Percentiles rank a stretch among this genome's conserved stretches.
Conservation (phyloP, 64 coral and sea anemone species). For the Dendrophyllia cribrosa region DNA sequence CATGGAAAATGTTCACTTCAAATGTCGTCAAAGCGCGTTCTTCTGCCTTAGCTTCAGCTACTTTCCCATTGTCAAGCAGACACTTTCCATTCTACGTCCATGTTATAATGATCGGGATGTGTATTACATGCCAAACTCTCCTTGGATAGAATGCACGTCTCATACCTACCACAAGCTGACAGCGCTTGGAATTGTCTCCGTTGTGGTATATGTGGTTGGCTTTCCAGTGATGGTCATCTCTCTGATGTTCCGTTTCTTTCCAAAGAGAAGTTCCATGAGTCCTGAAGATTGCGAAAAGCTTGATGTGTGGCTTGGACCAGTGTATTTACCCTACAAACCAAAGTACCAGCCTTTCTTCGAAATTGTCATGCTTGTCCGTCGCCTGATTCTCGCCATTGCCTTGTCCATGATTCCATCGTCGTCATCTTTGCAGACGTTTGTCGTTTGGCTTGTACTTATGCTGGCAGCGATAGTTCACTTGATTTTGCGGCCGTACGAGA, state of each 20-base stretch:
- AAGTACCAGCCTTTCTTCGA: conserved; percentile 38
- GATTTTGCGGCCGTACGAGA: background rate
- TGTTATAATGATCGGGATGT: conserved; percentile 19
- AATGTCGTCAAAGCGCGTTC: conserved; percentile 57
- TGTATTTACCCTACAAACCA: conserved; percentile 39
- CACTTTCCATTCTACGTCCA: conserved; percentile 26
- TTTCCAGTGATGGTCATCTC: conserved; percentile 20
- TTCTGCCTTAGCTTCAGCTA: conserved; percentile 57
- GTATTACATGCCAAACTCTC: conserved; percentile 42
- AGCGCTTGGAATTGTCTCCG: conserved; percentile 13
- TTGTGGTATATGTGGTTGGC: conserved; percentile 50
- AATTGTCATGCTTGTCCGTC: background rate
- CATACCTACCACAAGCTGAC: background rate
- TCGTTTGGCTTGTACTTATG: conserved; percentile 11
- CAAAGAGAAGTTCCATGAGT: background rate
- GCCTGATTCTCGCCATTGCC: conserved; percentile 13
- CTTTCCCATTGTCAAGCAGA: conserved; percentile 40
- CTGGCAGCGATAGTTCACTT: background rate
- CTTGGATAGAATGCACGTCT: conserved; percentile 59
- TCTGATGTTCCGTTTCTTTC: conserved; percentile 26
- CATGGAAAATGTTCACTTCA: conserved; percentile 39
- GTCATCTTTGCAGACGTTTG: conserved; percentile 11
- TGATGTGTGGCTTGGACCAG: conserved; percentile 33
- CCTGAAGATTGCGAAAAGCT: background rate
- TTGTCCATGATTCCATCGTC: conserved; percentile 31